Evolutionary conservation across 2,113 vertebrate species (phyloP).

Genomic region (Misgurnus anguillicaudatus): DNA sequence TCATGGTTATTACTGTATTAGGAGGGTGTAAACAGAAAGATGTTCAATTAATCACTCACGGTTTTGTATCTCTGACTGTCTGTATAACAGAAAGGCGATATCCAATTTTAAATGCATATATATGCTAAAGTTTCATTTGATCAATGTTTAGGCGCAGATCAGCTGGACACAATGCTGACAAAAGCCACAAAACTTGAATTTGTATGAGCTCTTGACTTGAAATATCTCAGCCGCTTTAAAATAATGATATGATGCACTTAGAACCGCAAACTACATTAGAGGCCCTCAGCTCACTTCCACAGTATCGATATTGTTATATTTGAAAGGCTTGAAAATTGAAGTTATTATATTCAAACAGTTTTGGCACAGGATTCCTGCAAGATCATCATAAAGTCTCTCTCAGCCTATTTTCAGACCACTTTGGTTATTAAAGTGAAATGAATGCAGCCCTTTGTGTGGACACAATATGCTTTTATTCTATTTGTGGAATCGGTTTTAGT

Average conservation of each 20-base stretch:
- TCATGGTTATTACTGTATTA: too few relatives aligned
- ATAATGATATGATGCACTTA: constrained; percentile 12
- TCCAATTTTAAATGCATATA: too few relatives aligned
- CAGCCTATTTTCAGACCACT: not conserved
- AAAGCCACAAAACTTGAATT: too few relatives aligned
- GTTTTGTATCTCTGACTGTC: too few relatives aligned
- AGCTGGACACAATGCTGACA: too few relatives aligned
- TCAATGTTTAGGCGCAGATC: too few relatives aligned
- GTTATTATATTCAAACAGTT: constrained; percentile 23
- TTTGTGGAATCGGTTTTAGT: constrained; percentile 15
- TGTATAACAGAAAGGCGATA: too few relatives aligned
- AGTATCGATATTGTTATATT: constrained; percentile 18
- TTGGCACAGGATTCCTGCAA: constrained; percentile 8
- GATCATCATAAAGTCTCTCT: constrained; percentile 1
- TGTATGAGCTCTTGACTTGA: too few relatives aligned
- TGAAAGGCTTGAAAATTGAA: constrained; percentile 32
- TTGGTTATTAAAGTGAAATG: constrained; percentile 13
- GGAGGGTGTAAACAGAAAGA: too few relatives aligned
- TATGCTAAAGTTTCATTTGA: too few relatives aligned
- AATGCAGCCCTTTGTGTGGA: constrained; percentile 27
- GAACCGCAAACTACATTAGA: not conserved
- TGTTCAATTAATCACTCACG: too few relatives aligned
- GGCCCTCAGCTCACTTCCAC: not conserved
- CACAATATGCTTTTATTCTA: constrained; percentile 17
- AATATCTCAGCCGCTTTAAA: constrained; percentile 2